Evolutionary conservation across 2,797 vertebrate genomes (phyloP), one percentile per base, ranked within the genome.

Genomic region (Ctenopoma multispine): DNA sequence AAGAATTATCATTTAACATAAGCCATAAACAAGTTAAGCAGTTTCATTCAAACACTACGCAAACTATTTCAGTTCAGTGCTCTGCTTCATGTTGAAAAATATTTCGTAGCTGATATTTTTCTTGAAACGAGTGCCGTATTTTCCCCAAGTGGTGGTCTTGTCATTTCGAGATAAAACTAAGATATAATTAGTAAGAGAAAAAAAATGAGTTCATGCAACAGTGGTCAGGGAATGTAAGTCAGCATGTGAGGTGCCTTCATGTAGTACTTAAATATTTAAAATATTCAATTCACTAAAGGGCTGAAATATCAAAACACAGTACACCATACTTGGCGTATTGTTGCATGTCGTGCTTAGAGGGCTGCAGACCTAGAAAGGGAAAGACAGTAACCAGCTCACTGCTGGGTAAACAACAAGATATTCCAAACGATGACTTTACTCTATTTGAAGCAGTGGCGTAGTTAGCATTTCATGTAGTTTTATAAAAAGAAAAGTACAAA

Each of bases 401-500:
- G 10, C 21, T 54, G 36, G 38, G 48, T 75, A 49, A 67, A 70
- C 17, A 44, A 49, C 9, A 36, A 44, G 53, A 38, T 20, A 57
- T 76, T 60, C 64, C 44, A 74, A 63, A 60, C 23, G 4, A 3
- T 53, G 9, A 75, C 29, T 29, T 18, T 44, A 41, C 54, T 72
- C 54, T n/a, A 9, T 56, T 24, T 63, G 17, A 27, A 83, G 73
- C 44, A 34, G 69, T 57, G 74, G 55, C 70, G 44, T 63, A 40
- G 64, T 77, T 48, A 76, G 15, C 53, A 43, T 72, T 79, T 84
- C 36, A 73, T 73, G 12, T 70, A 65, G 72, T 63, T 69, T 54
- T 77, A 82, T 67, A 69, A 79, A 79, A 87, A 76, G 18, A 62
- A 63, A 72, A 50, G 71, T 59, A 46, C 56, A 89, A 86, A 87